Evolutionary conservation across 2,888 invertebrate genomes (phyloP).

Genomic region (Ecliptopera silaceata): DNA sequence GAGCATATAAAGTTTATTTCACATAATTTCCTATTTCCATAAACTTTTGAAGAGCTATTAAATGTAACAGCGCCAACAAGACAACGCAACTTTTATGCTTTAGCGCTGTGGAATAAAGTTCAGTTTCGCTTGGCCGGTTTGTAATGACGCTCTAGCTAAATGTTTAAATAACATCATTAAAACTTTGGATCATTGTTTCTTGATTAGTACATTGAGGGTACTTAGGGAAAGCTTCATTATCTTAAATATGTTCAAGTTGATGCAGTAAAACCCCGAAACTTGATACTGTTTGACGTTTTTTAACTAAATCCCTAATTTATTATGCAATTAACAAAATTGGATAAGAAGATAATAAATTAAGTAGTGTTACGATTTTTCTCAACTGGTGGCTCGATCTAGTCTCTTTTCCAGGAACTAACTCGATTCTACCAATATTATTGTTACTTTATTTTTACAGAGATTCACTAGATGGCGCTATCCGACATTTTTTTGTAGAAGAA

Average conservation of each 20-base stretch:
- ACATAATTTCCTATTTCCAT: constrained; percentile 38
- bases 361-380: no score
- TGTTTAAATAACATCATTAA: constrained; percentile 23
- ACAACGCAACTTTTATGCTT: constrained; percentile 17
- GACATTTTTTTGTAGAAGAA: no score
- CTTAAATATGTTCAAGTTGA: background rate
- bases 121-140: background rate
- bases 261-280: background rate
- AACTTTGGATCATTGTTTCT: constrained; percentile 28
- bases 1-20: constrained; percentile 40
- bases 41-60: constrained; percentile 45
- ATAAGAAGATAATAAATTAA: no score
- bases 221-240: constrained; percentile 16
- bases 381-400: no score
- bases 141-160: constrained; percentile 14
- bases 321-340: no score
- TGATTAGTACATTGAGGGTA: constrained; percentile 28
- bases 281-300: no score
- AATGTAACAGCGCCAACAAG: constrained; percentile 40
- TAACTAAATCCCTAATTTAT: no score
- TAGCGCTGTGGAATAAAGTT: constrained; percentile 1
- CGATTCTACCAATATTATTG: no score
- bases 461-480: no score
- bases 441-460: no score
- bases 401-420: no score